phyloP scores from a whole-genome alignment of 2,113 vertebrate species.

The Malurus melanocephalus region DNA sequence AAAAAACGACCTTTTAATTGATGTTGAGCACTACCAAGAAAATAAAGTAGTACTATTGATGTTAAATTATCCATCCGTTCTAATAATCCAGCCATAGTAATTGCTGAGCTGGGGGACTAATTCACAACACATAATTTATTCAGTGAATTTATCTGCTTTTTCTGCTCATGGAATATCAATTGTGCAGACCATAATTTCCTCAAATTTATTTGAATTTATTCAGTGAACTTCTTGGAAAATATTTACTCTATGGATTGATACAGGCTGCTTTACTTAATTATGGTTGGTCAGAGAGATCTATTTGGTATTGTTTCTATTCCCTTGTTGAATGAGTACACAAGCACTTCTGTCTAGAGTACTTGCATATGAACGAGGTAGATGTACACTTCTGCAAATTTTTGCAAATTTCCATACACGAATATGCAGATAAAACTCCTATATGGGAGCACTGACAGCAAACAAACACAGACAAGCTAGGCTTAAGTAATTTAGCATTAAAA shows the following conservation, averaged over 20 bases:
- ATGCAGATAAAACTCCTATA: slow-evolving; percentile 15
- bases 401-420: slow-evolving; percentile 35
- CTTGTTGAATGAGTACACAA: slow-evolving; percentile 53
- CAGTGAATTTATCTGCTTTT: slow-evolving; percentile 41
- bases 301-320: slow-evolving; percentile 55
- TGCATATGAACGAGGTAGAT: neutral
- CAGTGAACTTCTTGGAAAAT: slow-evolving; percentile 52
- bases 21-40: neutral
- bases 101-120: slow-evolving; percentile 28
- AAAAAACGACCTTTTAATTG: neutral
- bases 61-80: slow-evolving; percentile 11
- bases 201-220: slow-evolving; percentile 55
- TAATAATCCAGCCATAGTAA: slow-evolving; percentile 23
- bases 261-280: slow-evolving; percentile 53
- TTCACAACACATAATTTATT: slow-evolving; percentile 40
- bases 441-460: neutral
- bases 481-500: slow-evolving; percentile 27
- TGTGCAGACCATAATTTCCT: slow-evolving; percentile 34
- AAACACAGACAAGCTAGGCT: neutral
- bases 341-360: slow-evolving; percentile 32
- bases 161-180: slow-evolving; percentile 32
- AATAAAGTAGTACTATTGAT: slow-evolving; percentile 17
- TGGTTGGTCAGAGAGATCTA: slow-evolving; percentile 37
- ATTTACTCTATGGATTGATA: slow-evolving; percentile 58
- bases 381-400: slow-evolving; percentile 32